Evolutionary conservation across 2,888 invertebrate species (phyloP), one percentile per base, ranked within the genome.

Genomic region (Lypha dubia): DNA sequence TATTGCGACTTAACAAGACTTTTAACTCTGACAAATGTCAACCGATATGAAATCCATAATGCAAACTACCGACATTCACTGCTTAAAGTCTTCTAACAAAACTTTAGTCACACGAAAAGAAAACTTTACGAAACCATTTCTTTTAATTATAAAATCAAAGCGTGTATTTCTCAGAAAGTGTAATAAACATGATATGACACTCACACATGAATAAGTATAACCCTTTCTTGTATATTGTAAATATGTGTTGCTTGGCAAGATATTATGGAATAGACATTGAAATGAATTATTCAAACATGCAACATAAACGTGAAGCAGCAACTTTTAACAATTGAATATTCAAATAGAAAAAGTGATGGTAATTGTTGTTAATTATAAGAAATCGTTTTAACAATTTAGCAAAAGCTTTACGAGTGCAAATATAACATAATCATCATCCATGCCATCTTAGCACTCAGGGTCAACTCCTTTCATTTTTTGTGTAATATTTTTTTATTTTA

Each of bases 401-500:
- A 68, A 67, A 49, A 73, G 38, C 24, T 53, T 75, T 38, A 24
- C 15, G 68, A 38, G 28, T 67, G n/a, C 49, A 49, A 41, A 38
- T 44, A 32, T 8, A 67, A 17, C 35, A 41, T 44, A 44, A 24
- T 28, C 24, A 49, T 49, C 51, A n/a, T n/a, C 38, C 56, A 38
- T 44, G 44, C 56, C 58, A 56, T 75, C 38, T 58, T 35, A 24
- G 32, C 22, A 60, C 79, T 75, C 83, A 85, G 67, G 83, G 85
- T 80, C 79, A 79, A 80, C 73, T 76, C 85, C 85, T 83, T 85
- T 85, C 71, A 77, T 71, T 83, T 83, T 83, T 83, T n/a, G n/a
- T n/a, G n/a, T n/a, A n/a, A n/a, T n/a, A n/a, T n/a, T n/a, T n/a
- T n/a, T n/a, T n/a, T n/a, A n/a, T n/a, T n/a, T n/a, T n/a, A n/a